Evolutionary conservation across 2,888 invertebrate species (phyloP).

Genomic region (Mesoligia furuncula): DNA sequence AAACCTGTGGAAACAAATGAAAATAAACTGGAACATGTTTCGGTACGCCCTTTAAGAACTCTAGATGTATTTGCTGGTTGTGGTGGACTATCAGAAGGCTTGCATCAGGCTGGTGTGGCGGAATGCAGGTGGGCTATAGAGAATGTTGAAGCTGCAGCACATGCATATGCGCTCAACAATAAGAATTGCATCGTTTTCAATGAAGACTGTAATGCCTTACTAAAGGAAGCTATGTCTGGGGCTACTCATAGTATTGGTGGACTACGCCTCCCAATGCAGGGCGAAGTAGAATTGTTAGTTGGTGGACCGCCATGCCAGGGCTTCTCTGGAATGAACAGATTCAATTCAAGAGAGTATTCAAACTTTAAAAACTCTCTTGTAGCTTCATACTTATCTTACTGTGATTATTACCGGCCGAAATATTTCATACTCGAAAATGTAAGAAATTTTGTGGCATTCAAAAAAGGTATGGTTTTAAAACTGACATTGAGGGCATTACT

Average conservation of each 20-base stretch:
- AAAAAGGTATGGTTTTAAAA: slow-evolving; percentile 95
- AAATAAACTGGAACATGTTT: slow-evolving; percentile 73
- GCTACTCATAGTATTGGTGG: slow-evolving; percentile 87
- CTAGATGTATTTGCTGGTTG: slow-evolving; percentile 97
- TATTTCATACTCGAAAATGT: slow-evolving; percentile 97
- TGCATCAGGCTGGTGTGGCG: slow-evolving; percentile 92
- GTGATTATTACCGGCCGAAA: slow-evolving; percentile 95
- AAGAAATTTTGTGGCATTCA: slow-evolving; percentile 95
- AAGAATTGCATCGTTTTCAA: slow-evolving; percentile 93
- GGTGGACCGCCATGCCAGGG: slow-evolving; percentile 98
- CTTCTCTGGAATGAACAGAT: slow-evolving; percentile 97
- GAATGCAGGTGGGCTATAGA: slow-evolving; percentile 96
- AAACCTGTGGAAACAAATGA: slow-evolving; percentile 74
- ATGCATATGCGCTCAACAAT: slow-evolving; percentile 95
- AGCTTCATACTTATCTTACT: slow-evolving; percentile 95
- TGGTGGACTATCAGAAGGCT: slow-evolving; percentile 94
- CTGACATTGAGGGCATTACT: slow-evolving; percentile 93
- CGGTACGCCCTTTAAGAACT: slow-evolving; percentile 90
- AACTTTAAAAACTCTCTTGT: slow-evolving; percentile 96
- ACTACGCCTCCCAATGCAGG: slow-evolving; percentile 92
- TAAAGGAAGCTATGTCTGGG: slow-evolving; percentile 92
- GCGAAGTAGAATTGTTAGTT: slow-evolving; percentile 95
- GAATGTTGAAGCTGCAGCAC: slow-evolving; percentile 94
- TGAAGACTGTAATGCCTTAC: slow-evolving; percentile 95
- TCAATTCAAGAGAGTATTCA: slow-evolving; percentile 95